Evolutionary conservation across 1,140 invertebrate genomes (phyloP), one percentile per base, ranked within the genome.

Genomic region (Apis cerana): DNA sequence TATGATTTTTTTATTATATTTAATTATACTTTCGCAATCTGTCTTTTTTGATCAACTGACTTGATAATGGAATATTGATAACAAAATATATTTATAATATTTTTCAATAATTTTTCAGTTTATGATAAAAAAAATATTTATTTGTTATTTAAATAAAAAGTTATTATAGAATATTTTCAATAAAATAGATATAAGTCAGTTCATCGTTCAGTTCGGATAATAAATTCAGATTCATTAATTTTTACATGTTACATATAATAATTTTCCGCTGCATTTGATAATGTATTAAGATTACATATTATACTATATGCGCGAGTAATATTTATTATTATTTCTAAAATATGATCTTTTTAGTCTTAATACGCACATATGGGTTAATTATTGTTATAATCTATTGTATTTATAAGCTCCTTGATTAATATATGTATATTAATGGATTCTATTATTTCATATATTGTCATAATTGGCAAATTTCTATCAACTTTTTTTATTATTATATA

Each of bases 371-470:
- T 90, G 61, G 86, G 88, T 90, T 88, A 91, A 90, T 91, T 90
- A 84, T 89, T 85, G 85, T 86, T 91, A 90, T 86, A 92, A 89
- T 91, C 87, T 90, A 87, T 90, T 81, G 75, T 89, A 87, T 87
- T 91, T 90, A 43, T 43, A 91, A 91, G 90, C 90, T 91, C 89
- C 86, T 91, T 72, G 70, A 90, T 87, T 87, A 89, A 88, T 82
- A 76, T 33, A n/a, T 15, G 12, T 88, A 87, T 83, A 58, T 62
- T 74, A 80, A 54, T 75, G 61, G 61, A 78, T 88, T 83, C 62
- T 76, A 86, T 58, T 85, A 58, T 83, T 85, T 89, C 77, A 58
- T 88, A 88, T 92, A 92, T 92, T 92, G 91, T 91, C 91, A 86
- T 85, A 70, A 85, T 91, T 88, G 87, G 87, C 88, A 68, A 86